Base-by-base conservation (phyloP, 2,113 vertebrate genomes). In the Corythornis vintsioides region DNA sequence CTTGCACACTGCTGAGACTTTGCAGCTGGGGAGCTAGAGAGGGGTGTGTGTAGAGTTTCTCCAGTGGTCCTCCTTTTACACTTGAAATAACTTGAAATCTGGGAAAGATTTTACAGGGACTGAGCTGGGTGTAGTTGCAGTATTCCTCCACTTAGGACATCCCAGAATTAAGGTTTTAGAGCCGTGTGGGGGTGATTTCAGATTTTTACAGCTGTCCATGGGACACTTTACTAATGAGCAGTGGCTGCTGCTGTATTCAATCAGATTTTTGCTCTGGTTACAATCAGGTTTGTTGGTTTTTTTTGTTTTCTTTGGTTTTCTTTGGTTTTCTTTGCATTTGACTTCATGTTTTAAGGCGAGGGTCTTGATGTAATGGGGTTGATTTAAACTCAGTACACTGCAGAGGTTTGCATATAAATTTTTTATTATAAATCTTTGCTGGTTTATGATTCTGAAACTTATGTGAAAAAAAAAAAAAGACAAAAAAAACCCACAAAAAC, bases 11-110 rank as follows among this genome's bases (percentile, higher is more conserved):
- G 90, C 90, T 93, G 52, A 45, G 76, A 53, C 92, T 87, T 69
- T 65, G 89, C 84, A 87, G 69, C 88, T 4, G 50, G 88, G 90
- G 90, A 86, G 66, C 13, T 26, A 29, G 40, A 11, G 65, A 42
- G 91, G 83, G 93, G 65, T 57, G 64, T 91, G 74, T 55, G 24
- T 59, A 13, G 57, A 48, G 78, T 52, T 85, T 92, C 88, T 94
- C 92, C 42, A 48, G 28, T 77, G 45, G 76, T 77, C 63, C 47
- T 91, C 47, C 83, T 94, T 96, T 94, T 80, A 59, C 94, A 95
- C 96, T 96, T 97, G 93, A 95, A 95, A 45, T 83, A 56, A 93
- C 91, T 90, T 90, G 52, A 92, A 94, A 88, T 80, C 83, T 88
- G 90, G 69, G 94, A 48, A 63, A 40, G 81, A 83, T 56, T 91